A percentile compares a stretch with the other conserved stretches of the same genome.
Evolutionary conservation across 2,888 invertebrate genomes (phyloP).

Genomic region (Odontomyia ornata): DNA sequence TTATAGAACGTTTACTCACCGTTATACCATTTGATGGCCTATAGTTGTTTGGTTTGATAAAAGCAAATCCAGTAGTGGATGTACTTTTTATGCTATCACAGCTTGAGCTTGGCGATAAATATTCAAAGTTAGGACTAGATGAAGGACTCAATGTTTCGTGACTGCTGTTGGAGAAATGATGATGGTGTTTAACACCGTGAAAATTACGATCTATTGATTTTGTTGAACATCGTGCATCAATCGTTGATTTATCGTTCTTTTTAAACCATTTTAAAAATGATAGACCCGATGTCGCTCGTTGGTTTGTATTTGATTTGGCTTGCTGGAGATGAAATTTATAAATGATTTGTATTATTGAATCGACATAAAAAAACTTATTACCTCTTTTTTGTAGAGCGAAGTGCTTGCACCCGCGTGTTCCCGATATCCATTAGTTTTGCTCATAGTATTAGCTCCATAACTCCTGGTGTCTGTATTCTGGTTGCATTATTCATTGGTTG

Average conservation of each 20-base stretch:
- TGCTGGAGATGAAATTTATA: slow-evolving; percentile 26
- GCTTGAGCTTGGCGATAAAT: slow-evolving; percentile 64
- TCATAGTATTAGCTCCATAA: slow-evolving; percentile 47
- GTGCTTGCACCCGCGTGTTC: slow-evolving; percentile 50
- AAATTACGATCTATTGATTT: slow-evolving; percentile 41
- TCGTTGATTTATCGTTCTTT: slow-evolving; percentile 58
- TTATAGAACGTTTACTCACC: no score
- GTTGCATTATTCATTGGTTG: background rate
- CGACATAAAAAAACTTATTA: slow-evolving; percentile 7
- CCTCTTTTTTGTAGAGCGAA: slow-evolving; percentile 50
- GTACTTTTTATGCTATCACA: slow-evolving; percentile 74
- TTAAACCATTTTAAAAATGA: slow-evolving; percentile 80
- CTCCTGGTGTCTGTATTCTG: background rate
- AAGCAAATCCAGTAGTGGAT: slow-evolving; percentile 78
- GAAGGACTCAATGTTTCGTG: slow-evolving; percentile 53
- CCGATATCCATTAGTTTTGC: slow-evolving; percentile 47
- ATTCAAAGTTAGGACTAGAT: slow-evolving; percentile 50
- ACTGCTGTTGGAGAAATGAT: slow-evolving; percentile 46
- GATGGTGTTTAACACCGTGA: background rate
- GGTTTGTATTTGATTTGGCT: slow-evolving; percentile 32
- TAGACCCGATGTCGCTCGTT: slow-evolving; percentile 55
- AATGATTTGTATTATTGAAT: background rate
- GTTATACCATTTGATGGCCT: slow-evolving; percentile 54
- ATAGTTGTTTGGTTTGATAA: slow-evolving; percentile 69
- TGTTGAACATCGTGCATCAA: slow-evolving; percentile 42